phyloP scores from a whole-genome alignment of 1,140 invertebrate genomes.

The Coboldia fuscipes region DNA sequence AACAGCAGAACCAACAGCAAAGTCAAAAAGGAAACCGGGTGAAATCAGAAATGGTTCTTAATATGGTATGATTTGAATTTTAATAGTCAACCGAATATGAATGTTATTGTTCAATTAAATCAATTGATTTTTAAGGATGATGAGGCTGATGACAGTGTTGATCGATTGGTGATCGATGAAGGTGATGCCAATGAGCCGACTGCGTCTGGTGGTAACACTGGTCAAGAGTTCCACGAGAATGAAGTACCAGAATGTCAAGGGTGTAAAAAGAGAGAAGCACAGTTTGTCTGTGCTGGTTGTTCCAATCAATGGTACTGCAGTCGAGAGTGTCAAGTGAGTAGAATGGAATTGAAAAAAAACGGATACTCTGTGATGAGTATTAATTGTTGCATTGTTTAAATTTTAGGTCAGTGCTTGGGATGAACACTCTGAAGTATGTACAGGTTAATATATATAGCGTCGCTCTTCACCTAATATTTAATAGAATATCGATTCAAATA shows the following conservation, averaged over 20 bases:
- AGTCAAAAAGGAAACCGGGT: not conserved
- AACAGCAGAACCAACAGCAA: constrained; percentile 1
- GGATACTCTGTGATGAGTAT: not conserved
- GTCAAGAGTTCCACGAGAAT: constrained; percentile 15
- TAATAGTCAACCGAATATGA: not conserved
- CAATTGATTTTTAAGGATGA: constrained; percentile 23
- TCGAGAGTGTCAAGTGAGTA: constrained; percentile 61
- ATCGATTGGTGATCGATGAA: constrained; percentile 40
- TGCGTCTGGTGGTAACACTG: constrained; percentile 21
- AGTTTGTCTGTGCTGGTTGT: constrained; percentile 70
- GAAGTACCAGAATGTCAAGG: constrained; percentile 55
- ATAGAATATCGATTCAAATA: too few species aligned
- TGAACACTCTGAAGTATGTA: constrained; percentile 63
- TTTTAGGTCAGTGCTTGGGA: constrained; percentile 59
- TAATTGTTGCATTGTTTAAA: constrained; percentile 7
- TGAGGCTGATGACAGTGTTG: constrained; percentile 26
- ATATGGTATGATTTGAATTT: not conserved
- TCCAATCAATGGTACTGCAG: constrained; percentile 81
- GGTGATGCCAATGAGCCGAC: constrained; percentile 23
- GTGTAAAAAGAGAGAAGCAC: constrained; percentile 49
- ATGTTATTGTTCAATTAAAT: not conserved
- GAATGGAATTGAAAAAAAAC: too few species aligned
- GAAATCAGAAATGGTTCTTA: not conserved
- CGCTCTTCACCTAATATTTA: too few species aligned
- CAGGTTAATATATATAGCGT: too few species aligned